Conservation (phyloP, 2,888 invertebrate species). For the Cylloceria caligata region DNA sequence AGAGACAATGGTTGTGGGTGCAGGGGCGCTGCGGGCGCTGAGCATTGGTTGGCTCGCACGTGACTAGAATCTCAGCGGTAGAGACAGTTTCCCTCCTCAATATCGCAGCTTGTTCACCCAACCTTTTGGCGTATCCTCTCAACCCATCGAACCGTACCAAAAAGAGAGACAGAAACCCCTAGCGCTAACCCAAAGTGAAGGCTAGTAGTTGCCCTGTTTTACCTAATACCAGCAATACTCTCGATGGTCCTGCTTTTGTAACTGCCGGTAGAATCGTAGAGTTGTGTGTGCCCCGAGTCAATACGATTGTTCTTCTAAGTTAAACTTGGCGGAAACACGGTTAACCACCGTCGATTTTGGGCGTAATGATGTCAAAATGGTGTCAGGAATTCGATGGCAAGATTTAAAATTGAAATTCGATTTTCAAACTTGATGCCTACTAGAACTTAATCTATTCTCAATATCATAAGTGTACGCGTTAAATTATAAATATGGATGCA, state of each 20-base stretch:
- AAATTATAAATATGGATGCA: not conserved
- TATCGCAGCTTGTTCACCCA: constrained; percentile 71
- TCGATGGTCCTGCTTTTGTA: not conserved
- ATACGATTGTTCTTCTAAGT: constrained; percentile 11
- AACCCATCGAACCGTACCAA: constrained; percentile 5
- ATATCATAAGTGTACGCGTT: no score
- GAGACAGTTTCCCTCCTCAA: constrained; percentile 68
- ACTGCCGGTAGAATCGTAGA: constrained; percentile 17
- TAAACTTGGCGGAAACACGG: constrained; percentile 22
- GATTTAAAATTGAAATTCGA: not conserved
- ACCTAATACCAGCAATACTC: constrained; percentile 12
- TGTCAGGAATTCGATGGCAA: not conserved
- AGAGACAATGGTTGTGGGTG: constrained; percentile 68
- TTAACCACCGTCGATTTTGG: constrained; percentile 35
- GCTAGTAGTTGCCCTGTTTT: constrained; percentile 4
- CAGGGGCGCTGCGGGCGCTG: constrained; percentile 9
- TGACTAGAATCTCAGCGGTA: constrained; percentile 78
- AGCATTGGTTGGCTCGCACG: constrained; percentile 78
- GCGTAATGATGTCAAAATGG: not conserved
- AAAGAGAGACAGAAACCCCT: constrained; percentile 33
- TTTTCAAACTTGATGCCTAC: not conserved
- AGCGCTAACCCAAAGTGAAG: constrained; percentile 49
- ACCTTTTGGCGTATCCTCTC: constrained; percentile 44
- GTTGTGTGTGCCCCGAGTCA: constrained; percentile 25
- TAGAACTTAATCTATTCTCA: not conserved